Evolutionary conservation across 2,113 vertebrate genomes (phyloP).

Genomic region (Oncorhynchus gorbuscha): DNA sequence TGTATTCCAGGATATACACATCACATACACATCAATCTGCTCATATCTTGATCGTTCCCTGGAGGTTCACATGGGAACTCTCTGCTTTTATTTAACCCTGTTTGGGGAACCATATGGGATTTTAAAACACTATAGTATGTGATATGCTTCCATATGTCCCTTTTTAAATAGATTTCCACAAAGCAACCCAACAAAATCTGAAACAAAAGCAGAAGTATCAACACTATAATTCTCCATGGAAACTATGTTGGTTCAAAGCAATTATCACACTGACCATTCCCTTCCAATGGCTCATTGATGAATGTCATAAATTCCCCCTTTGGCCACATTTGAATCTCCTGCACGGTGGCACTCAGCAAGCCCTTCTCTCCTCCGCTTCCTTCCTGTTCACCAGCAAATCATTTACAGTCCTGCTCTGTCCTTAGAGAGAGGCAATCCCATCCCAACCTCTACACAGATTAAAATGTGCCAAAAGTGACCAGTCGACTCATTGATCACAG

Average conservation of each 20-base stretch:
- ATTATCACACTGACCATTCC: no score
- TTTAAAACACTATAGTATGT: no score
- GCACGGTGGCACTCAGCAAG: neutral
- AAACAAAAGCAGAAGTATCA: no score
- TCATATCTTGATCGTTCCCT: neutral
- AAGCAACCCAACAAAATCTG: no score
- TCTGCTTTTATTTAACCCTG: no score
- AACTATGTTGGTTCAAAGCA: no score
- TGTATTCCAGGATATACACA: neutral
- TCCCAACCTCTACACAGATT: conserved; percentile 32
- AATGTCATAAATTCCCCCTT: neutral
- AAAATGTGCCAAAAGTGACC: conserved; percentile 46
- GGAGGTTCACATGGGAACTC: no score
- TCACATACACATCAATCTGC: neutral
- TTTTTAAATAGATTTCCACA: no score
- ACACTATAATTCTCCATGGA: no score
- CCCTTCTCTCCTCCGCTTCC: neutral
- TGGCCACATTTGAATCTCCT: neutral
- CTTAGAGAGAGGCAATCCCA: conserved; percentile 9
- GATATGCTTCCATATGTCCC: no score
- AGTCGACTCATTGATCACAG: conserved; percentile 35
- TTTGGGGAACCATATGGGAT: no score
- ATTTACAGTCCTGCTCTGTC: neutral
- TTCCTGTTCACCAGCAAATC: neutral
- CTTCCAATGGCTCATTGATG: no score